Conservation (phyloP, 2,113 vertebrate species). For the Pangasianodon hypophthalmus region DNA sequence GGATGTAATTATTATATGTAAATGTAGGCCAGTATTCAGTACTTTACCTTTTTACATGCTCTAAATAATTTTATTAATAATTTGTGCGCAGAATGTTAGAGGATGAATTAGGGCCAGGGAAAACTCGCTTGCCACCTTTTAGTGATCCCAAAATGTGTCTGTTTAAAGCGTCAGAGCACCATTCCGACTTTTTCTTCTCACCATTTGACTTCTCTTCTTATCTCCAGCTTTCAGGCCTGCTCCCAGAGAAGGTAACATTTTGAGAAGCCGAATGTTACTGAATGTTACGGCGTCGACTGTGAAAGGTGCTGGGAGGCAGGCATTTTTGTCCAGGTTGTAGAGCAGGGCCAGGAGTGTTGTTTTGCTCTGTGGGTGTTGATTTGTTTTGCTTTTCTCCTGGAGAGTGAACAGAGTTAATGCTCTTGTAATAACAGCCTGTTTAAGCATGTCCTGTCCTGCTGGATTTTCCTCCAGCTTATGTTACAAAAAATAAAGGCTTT, state of each 20-base stretch:
- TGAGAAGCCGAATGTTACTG: background rate
- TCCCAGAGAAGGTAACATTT: background rate
- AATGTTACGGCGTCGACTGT: background rate
- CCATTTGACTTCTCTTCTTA: background rate
- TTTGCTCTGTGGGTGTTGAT: background rate
- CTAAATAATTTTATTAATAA: background rate
- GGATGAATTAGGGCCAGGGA: background rate
- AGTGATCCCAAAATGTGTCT: background rate
- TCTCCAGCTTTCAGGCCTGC: background rate
- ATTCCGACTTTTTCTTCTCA: background rate
- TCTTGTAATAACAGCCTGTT: background rate
- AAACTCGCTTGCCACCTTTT: background rate
- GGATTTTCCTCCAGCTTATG: background rate
- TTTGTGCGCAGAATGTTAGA: background rate
- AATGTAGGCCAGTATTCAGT: background rate
- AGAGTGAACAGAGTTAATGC: background rate
- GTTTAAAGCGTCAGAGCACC: background rate
- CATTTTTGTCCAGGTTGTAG: background rate
- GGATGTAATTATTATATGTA: background rate
- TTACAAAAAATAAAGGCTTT: background rate
- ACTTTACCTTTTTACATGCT: background rate
- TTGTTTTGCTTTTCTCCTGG: background rate
- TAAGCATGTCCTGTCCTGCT: constrained; percentile 8
- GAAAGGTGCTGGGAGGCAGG: background rate
- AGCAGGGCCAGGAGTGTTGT: background rate